Evolutionary conservation across 92 coral and sea anemone genomes (phyloP), one percentile per base, ranked within the genome.

Genomic region (Plumapathes pennacea): DNA sequence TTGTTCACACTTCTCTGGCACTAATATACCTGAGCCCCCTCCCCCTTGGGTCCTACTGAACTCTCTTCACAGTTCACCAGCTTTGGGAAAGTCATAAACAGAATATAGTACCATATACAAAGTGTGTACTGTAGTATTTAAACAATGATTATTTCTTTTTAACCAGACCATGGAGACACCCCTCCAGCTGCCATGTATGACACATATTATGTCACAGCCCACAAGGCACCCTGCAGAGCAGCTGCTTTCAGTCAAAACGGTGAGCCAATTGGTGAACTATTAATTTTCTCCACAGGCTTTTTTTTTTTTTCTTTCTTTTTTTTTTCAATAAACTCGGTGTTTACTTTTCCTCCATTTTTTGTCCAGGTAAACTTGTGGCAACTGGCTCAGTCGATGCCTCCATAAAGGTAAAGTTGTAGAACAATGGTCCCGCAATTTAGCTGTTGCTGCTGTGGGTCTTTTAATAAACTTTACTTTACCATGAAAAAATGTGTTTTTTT

Each of bases 151-250:
- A n/a, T 14, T 63, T 17, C 31, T 6, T 26, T 43, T 49, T 39
- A 26, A 60, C 28, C 71, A 90, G 97, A 87, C 26, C 91, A 90
- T 56, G 82, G 94, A 8, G 89, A 68, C 53, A 82, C 97, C 40
- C 96, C 99, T 0, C 90, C 96, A 25, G 96, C 96, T 10, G 90
- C 88, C 37, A 94, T 94, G 96, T 94, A 94, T 41, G 99, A 92
- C 68, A 92, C 99, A 3, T 94, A 94, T 56, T 94, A 94, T 32
- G 99, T 94, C 43, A 94, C 99, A 28, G 99, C 99, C 10, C 99
- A 94, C 52, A 94, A 94, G 77, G 96, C 85, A 10, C 99, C 96
- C 0, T 94, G 99, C 38, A 72, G 99, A 69, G 74, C 94, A 25
- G 99, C 99, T 8, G 68, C 94, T 21, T 94, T 94, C 53, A 94